These are phyloP conservation scores for Puntigrus tetrazona DNA, from an alignment of 2,113 vertebrate genomes.

Conservation along the genomic window DNA sequence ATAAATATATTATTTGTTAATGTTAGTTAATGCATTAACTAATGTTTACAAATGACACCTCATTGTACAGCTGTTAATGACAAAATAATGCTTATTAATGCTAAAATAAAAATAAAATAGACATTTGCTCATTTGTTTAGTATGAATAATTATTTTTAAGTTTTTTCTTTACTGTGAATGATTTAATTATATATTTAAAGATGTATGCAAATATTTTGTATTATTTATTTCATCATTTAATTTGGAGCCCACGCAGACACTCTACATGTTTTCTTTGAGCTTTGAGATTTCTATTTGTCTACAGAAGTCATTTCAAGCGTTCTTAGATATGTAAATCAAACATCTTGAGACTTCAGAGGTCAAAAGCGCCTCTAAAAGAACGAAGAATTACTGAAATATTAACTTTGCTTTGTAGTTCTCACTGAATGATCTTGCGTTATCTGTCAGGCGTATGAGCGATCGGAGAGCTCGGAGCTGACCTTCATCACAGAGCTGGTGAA, in stretches of 20 bases:
- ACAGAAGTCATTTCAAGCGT: background rate
- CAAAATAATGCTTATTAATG: background rate
- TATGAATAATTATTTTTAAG: background rate
- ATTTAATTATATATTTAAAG: background rate
- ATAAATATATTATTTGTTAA: too few species aligned
- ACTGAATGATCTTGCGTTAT: background rate
- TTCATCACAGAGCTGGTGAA: constrained; percentile 92
- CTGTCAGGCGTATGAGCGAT: constrained; percentile 87
- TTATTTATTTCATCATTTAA: background rate
- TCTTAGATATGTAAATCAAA: background rate
- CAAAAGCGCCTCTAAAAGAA: too few species aligned
- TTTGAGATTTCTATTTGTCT: background rate
- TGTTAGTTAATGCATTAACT: too few species aligned
- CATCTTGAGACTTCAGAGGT: background rate
- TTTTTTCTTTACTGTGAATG: background rate
- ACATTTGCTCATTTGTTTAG: background rate
- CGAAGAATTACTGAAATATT: background rate
- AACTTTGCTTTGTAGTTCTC: background rate
- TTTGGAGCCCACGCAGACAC: background rate
- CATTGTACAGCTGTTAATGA: too few species aligned
- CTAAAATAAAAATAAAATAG: background rate
- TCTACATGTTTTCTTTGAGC: background rate
- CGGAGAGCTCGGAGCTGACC: constrained; percentile 88
- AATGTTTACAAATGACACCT: too few species aligned
- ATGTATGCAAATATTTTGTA: background rate